These are phyloP conservation scores for Psittacula derbiana DNA, from an alignment of 2,797 vertebrate species.

Conservation along the genomic window DNA sequence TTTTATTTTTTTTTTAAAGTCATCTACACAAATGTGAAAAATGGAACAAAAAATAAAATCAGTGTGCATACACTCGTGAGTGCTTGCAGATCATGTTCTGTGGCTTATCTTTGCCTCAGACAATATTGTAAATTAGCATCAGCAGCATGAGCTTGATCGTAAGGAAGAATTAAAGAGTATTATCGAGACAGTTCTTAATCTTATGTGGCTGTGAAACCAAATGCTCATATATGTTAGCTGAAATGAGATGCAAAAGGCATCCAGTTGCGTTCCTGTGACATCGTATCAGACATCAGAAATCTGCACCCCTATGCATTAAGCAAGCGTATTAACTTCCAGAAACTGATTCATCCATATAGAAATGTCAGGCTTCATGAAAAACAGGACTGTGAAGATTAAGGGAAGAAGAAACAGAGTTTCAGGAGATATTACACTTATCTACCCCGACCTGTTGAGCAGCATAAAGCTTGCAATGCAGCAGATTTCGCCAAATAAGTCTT, in stretches of 20 bases:
- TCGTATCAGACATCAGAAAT: neutral
- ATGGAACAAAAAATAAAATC: neutral
- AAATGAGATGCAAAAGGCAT: neutral
- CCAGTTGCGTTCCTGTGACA: neutral
- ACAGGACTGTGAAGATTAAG: neutral
- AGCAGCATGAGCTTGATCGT: neutral
- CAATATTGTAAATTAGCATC: constrained; percentile 47
- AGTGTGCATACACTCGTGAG: neutral
- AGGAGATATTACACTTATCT: neutral
- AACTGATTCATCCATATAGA: neutral
- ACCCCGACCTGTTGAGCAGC: neutral
- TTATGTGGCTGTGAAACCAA: neutral
- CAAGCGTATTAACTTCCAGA: neutral
- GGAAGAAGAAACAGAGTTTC: neutral
- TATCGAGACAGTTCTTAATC: neutral
- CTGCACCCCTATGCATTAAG: neutral
- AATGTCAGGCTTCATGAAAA: neutral
- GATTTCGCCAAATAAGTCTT: neutral
- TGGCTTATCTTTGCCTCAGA: neutral
- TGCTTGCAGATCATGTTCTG: neutral
- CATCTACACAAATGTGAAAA: neutral
- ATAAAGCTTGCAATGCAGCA: neutral
- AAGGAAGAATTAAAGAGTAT: constrained; percentile 26
- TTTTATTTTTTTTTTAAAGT: neutral
- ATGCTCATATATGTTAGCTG: neutral